A percentile compares a stretch with the other conserved stretches of the same genome.
Evolutionary conservation across 2,797 vertebrate genomes (phyloP).

Genomic region (Tragopan temminckii): DNA sequence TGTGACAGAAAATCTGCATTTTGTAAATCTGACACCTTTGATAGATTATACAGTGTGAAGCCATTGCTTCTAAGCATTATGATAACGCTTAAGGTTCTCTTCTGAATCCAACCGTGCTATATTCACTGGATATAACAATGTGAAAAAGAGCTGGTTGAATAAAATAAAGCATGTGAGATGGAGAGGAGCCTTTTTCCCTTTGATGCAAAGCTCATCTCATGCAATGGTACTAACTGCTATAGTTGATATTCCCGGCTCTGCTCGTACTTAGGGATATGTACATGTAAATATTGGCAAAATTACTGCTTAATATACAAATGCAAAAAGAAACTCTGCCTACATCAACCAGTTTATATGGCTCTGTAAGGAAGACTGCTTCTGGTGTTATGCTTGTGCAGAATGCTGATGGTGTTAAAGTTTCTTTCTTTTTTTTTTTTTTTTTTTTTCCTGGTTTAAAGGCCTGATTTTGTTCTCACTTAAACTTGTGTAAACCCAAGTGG

Average conservation of each 20-base stretch:
- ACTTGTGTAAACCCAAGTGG: neutral
- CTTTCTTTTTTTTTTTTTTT: neutral
- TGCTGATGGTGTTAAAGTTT: neutral
- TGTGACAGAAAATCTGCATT: constrained; percentile 90
- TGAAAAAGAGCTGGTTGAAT: constrained; percentile 77
- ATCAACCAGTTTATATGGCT: constrained; percentile 11
- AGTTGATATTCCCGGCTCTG: constrained; percentile 57
- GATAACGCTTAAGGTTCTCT: constrained; percentile 83
- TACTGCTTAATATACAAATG: constrained; percentile 46
- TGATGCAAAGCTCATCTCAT: constrained; percentile 76
- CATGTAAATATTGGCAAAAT: constrained; percentile 67
- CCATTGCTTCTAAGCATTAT: constrained; percentile 86
- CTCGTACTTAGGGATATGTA: constrained; percentile 43
- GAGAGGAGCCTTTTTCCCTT: constrained; percentile 79
- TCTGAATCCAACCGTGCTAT: constrained; percentile 84
- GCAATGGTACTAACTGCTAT: constrained; percentile 42
- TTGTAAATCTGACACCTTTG: constrained; percentile 90
- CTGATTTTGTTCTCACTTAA: neutral
- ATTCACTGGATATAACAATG: constrained; percentile 83
- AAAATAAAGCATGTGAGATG: constrained; percentile 78
- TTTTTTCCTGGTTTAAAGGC: neutral
- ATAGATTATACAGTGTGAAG: constrained; percentile 90
- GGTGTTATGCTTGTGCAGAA: neutral
- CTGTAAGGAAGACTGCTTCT: neutral
- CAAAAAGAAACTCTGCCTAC: constrained; percentile 6